Evolutionary conservation across 2,113 vertebrate species (phyloP).

Genomic region (Alosa alosa): DNA sequence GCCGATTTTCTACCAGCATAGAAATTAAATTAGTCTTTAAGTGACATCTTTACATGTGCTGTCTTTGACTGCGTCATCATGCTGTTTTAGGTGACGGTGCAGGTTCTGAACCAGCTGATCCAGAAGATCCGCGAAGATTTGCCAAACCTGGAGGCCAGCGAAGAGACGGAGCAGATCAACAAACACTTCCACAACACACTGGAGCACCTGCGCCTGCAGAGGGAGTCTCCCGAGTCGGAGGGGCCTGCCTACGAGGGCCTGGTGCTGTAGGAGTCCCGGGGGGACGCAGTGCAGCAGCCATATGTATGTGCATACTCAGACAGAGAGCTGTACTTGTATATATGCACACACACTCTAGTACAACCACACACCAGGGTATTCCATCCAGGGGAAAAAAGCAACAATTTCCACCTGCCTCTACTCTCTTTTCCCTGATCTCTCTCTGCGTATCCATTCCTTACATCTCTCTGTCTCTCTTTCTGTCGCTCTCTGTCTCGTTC

Average conservation of each 20-base stretch:
- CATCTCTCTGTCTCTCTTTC: background rate
- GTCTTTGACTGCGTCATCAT: background rate
- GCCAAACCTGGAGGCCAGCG: slow-evolving; percentile 92
- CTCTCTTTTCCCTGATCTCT: background rate
- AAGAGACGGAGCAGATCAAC: slow-evolving; percentile 99
- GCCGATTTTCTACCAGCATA: too few relatives aligned
- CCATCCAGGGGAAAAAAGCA: slow-evolving; percentile 41
- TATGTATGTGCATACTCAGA: slow-evolving; percentile 13
- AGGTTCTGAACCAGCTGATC: slow-evolving; percentile 97
- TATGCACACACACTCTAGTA: slow-evolving; percentile 31
- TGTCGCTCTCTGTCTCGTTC: slow-evolving; percentile 15
- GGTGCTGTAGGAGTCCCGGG: slow-evolving; percentile 69
- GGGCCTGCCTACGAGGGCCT: slow-evolving; percentile 95
- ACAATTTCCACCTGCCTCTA: slow-evolving; percentile 21
- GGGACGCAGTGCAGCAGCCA: slow-evolving; percentile 43
- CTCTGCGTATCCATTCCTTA: slow-evolving; percentile 20
- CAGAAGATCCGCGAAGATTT: slow-evolving; percentile 98
- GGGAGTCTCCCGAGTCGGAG: slow-evolving; percentile 90
- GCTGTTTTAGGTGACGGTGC: slow-evolving; percentile 85
- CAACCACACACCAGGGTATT: slow-evolving; percentile 34
- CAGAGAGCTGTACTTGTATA: slow-evolving; percentile 43
- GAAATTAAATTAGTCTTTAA: too few relatives aligned
- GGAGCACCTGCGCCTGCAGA: slow-evolving; percentile 93
- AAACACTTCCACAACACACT: slow-evolving; percentile 99
- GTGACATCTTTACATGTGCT: background rate